Conservation (phyloP, 1,140 invertebrate genomes). For the Drosophila orosa region DNA sequence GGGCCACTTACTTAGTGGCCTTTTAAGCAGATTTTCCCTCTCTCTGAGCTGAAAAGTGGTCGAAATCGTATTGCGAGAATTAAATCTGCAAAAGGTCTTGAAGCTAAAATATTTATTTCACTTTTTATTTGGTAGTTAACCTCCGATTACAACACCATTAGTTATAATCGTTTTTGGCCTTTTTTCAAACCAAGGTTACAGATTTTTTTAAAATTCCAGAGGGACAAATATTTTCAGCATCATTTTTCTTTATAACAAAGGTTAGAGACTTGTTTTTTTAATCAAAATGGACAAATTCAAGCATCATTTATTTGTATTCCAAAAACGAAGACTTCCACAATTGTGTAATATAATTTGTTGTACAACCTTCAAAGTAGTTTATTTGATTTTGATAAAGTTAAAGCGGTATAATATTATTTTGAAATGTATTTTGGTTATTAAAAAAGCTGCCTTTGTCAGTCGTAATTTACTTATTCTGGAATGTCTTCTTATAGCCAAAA, state of each 20-base stretch:
- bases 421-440: background rate
- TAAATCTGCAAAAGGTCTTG: background rate
- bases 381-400: background rate
- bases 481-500: background rate
- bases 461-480: background rate
- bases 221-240: background rate
- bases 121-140: background rate
- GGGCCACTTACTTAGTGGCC: slow-evolving; percentile 39
- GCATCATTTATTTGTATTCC: too few species aligned
- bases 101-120: background rate
- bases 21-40: slow-evolving; percentile 22
- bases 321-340: background rate
- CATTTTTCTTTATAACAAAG: too few species aligned
- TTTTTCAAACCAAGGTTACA: background rate
- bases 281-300: too few species aligned
- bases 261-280: too few species aligned
- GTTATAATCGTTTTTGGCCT: background rate
- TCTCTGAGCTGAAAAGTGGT: slow-evolving; percentile 9
- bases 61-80: background rate
- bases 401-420: background rate
- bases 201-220: too few species aligned
- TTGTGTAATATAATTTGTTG: background rate
- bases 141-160: background rate
- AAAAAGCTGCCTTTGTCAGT: background rate
- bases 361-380: too few species aligned